Percentiles rank a stretch among this genome's conserved stretches.
Conservation (phyloP, 2,113 vertebrate species). For the Oreochromis spilurus region DNA sequence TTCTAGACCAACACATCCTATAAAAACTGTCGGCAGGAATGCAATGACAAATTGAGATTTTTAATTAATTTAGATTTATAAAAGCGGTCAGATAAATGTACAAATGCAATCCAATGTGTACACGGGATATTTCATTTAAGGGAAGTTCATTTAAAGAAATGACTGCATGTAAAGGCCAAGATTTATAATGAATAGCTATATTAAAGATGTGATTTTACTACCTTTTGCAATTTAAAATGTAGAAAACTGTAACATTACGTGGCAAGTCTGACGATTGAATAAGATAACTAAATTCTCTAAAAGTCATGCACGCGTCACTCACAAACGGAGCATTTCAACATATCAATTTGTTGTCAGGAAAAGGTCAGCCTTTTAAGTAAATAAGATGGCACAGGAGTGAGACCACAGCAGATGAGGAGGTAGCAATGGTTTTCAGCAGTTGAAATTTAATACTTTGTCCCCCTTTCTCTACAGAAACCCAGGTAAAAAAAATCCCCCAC, state of each 20-base stretch:
- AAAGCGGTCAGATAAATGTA: not conserved
- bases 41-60: not conserved
- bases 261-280: not conserved
- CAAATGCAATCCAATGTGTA: not conserved
- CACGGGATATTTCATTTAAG: not conserved
- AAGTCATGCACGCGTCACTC: not conserved
- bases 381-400: conserved; percentile 39
- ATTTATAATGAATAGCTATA: not conserved
- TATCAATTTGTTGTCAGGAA: not conserved
- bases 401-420: conserved; percentile 64
- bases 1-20: not conserved
- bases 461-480: conserved; percentile 86
- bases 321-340: not conserved
- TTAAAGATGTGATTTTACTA: not conserved
- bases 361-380: not conserved
- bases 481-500: conserved; percentile 90
- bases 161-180: not conserved
- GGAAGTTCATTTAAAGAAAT: not conserved
- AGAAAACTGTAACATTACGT: not conserved
- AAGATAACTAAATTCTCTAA: not conserved
- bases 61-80: not conserved
- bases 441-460: conserved; percentile 89
- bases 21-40: not conserved
- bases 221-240: not conserved
- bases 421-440: conserved; percentile 82